These are phyloP conservation scores for Drosophila tanythrix DNA, from an alignment of 2,888 invertebrate genomes.

Conservation along the genomic window DNA sequence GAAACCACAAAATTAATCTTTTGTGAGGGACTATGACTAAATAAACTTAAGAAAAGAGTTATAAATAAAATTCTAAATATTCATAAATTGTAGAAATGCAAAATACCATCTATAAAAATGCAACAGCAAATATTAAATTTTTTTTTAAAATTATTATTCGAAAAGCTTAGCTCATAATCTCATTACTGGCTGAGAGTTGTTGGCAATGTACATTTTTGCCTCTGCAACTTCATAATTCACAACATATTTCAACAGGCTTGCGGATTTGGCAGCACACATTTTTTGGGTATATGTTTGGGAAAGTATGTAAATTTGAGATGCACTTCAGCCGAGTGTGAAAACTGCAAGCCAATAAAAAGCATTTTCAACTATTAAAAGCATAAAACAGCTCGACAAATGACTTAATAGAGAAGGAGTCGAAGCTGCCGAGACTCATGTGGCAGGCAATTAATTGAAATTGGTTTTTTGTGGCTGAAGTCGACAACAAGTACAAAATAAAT, in stretches of 20 bases:
- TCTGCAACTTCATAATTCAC: slow-evolving; percentile 17
- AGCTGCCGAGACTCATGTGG: slow-evolving; percentile 44
- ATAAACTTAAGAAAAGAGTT: too few species aligned
- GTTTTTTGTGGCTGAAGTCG: slow-evolving; percentile 43
- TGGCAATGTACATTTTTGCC: not conserved
- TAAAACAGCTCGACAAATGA: slow-evolving; percentile 46
- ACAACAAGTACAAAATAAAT: slow-evolving; percentile 49
- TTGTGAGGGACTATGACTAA: not conserved
- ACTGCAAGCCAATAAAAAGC: slow-evolving; percentile 55
- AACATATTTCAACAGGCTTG: slow-evolving; percentile 18
- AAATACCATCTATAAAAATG: not conserved
- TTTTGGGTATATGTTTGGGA: slow-evolving; percentile 2
- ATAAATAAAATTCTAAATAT: not conserved
- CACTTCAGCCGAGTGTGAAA: slow-evolving; percentile 55
- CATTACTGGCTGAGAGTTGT: slow-evolving; percentile 9
- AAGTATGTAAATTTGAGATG: slow-evolving; percentile 36
- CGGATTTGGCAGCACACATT: slow-evolving; percentile 17
- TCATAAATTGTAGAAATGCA: not conserved
- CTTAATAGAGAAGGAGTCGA: not conserved
- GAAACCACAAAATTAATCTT: not conserved
- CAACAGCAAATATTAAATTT: slow-evolving; percentile 5
- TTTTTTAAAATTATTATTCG: too few species aligned
- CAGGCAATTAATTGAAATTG: slow-evolving; percentile 70
- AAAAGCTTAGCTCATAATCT: slow-evolving; percentile 11
- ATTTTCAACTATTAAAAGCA: slow-evolving; percentile 44